These are phyloP conservation scores for Nannoperca obscura DNA, from an alignment of 2,797 vertebrate species.

Conservation along the genomic window DNA sequence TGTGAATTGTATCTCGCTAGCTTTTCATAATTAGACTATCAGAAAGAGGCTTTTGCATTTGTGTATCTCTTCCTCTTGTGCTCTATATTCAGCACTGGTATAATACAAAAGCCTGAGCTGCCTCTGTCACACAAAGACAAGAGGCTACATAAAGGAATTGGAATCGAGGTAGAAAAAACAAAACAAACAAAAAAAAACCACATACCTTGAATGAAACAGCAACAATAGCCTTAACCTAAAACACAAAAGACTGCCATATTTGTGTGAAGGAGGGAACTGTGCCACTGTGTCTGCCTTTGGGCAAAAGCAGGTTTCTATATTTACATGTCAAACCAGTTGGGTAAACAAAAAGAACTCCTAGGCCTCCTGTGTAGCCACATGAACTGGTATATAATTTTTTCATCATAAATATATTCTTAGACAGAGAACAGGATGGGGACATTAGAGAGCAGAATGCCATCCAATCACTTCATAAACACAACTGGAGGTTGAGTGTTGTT, in stretches of 20 bases:
- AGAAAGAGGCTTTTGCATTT: slow-evolving; percentile 53
- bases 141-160: slow-evolving; percentile 62
- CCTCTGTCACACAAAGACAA: slow-evolving; percentile 67
- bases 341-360: slow-evolving; percentile 18
- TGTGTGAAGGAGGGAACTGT: slow-evolving; percentile 57
- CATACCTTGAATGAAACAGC: slow-evolving; percentile 53
- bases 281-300: slow-evolving; percentile 41
- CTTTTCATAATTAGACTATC: slow-evolving; percentile 63
- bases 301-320: slow-evolving; percentile 53
- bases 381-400: slow-evolving; percentile 5
- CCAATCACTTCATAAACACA: slow-evolving; percentile 25
- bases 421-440: not conserved
- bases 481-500: slow-evolving; percentile 18
- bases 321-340: slow-evolving; percentile 44
- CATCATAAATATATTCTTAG: not conserved
- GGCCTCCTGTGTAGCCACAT: slow-evolving; percentile 9
- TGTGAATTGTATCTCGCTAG: slow-evolving; percentile 41
- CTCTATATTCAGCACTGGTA: slow-evolving; percentile 44
- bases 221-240: slow-evolving; percentile 61
- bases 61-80: slow-evolving; percentile 50
- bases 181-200: not conserved
- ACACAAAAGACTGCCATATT: slow-evolving; percentile 67
- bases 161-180: slow-evolving; percentile 32
- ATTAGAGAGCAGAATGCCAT: not conserved
- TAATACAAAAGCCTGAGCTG: slow-evolving; percentile 62